A percentile compares a stretch with the other conserved stretches of the same genome.
These are phyloP conservation scores for Coenonympha glycerion DNA, from an alignment of 2,888 invertebrate species.

Conservation along the genomic window DNA sequence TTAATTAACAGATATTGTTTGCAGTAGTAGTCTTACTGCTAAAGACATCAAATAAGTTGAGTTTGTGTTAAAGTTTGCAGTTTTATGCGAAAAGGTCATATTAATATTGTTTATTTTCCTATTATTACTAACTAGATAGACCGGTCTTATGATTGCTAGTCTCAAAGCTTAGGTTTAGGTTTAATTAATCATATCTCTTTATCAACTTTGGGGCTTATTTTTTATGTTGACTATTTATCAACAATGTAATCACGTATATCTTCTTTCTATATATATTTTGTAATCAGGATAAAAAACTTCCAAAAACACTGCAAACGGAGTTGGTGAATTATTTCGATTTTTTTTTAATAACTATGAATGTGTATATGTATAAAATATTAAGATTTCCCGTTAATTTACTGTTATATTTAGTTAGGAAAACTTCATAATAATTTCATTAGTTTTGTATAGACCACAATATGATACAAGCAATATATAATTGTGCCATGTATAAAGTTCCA, in stretches of 20 bases:
- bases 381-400: no score
- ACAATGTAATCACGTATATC: no score
- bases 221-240: no score
- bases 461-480: no score
- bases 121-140: constrained; percentile 33
- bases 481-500: no score
- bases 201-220: constrained; percentile 8
- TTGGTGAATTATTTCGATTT: no score
- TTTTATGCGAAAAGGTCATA: constrained; percentile 8
- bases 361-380: no score
- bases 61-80: constrained; percentile 15
- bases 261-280: no score
- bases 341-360: no score
- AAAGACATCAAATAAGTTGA: neutral
- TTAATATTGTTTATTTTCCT: constrained; percentile 13
- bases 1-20: constrained; percentile 48
- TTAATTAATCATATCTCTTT: neutral
- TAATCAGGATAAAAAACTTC: neutral
- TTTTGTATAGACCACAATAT: no score
- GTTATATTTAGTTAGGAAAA: no score
- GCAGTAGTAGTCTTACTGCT: constrained; percentile 39
- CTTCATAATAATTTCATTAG: no score
- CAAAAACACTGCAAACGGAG: neutral
- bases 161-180: constrained; percentile 42
- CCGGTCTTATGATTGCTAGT: constrained; percentile 68